Percentiles rank a stretch among this genome's conserved stretches.
Evolutionary conservation across 1,140 invertebrate genomes (phyloP).

Genomic region (Micrasema longulum): DNA sequence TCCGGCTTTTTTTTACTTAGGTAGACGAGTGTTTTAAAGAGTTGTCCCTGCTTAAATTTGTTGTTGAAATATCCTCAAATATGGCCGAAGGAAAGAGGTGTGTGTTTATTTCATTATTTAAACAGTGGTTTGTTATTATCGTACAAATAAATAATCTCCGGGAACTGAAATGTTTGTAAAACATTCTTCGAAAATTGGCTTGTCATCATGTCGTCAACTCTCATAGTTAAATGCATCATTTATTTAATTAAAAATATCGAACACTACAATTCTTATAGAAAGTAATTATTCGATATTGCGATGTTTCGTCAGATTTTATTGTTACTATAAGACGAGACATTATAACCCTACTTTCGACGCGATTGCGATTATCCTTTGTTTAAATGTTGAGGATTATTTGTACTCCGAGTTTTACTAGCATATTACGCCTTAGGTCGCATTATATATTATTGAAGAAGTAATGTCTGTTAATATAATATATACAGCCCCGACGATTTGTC

Average conservation of each 20-base stretch:
- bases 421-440: too few species aligned
- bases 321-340: too few species aligned
- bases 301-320: too few species aligned
- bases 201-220: constrained; percentile 66
- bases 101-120: constrained; percentile 50
- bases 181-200: constrained; percentile 62
- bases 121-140: constrained; percentile 1
- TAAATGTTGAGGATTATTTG: too few species aligned
- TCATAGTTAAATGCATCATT: too few species aligned
- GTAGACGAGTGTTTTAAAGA: constrained; percentile 1
- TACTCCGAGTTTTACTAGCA: too few species aligned
- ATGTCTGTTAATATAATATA: too few species aligned
- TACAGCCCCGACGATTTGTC: constrained; percentile 91
- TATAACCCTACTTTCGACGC: constrained; percentile 33
- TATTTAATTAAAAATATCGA: too few species aligned
- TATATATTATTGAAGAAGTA: too few species aligned
- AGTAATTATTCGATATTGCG: too few species aligned
- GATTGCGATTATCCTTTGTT: too few species aligned
- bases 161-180: constrained; percentile 27
- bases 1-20: constrained; percentile 39
- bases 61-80: constrained; percentile 58
- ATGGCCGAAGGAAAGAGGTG: constrained; percentile 72
- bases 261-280: too few species aligned
- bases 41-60: constrained; percentile 37
- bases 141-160: not conserved